Conservation (phyloP, 2,797 vertebrate species). For the Acanthis flammea region DNA sequence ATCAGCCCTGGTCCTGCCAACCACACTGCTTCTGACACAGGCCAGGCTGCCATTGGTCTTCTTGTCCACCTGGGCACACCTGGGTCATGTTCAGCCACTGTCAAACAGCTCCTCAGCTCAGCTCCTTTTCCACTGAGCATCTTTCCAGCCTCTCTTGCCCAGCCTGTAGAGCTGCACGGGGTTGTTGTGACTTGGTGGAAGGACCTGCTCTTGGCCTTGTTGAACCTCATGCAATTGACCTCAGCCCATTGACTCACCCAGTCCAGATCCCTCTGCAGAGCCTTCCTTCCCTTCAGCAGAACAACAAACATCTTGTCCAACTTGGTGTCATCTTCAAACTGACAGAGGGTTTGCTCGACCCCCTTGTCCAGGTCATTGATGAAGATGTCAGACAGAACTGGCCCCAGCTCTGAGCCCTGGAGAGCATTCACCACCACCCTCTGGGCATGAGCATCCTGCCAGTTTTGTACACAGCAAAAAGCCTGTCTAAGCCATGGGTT, state of each 20-base stretch:
- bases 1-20: not conserved
- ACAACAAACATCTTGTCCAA: not conserved
- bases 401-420: too few species aligned
- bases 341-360: rapidly evolving
- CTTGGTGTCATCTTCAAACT: not conserved
- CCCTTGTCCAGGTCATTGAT: rapidly evolving
- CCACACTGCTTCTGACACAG: not conserved
- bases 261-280: not conserved
- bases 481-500: not conserved
- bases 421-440: not conserved
- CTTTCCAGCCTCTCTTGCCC: not conserved
- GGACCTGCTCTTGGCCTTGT: not conserved
- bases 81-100: not conserved
- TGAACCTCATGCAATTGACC: not conserved
- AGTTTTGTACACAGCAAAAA: not conserved
- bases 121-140: not conserved
- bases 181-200: not conserved
- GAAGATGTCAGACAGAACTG: not conserved
- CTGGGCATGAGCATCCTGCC: not conserved
- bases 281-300: not conserved
- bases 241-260: not conserved
- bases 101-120: not conserved
- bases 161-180: not conserved
- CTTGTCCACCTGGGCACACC: not conserved
- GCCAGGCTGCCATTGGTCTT: not conserved